Evolutionary conservation across 2,113 vertebrate species (phyloP).

Genomic region (Dicaeum eximium): DNA sequence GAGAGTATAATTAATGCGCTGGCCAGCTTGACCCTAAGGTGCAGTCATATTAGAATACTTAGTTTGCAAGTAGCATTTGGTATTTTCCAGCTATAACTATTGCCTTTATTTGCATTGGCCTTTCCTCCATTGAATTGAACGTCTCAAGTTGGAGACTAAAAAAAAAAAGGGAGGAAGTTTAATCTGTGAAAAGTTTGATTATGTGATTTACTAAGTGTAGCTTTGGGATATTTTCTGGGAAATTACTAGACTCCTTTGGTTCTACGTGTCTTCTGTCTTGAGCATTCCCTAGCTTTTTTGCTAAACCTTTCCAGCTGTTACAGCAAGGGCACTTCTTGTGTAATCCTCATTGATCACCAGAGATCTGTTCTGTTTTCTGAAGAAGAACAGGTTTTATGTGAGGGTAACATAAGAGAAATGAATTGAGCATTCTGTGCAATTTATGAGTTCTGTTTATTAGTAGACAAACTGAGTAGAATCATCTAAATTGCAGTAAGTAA

Average conservation of each 20-base stretch:
- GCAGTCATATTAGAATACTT: not conserved
- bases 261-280: not conserved
- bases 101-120: not conserved
- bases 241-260: not conserved
- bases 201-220: not conserved
- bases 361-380: not conserved
- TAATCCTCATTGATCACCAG: not conserved
- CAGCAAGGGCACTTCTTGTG: not conserved
- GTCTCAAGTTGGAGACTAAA: not conserved
- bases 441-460: not conserved
- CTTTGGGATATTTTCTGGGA: not conserved
- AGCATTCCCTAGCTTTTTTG: not conserved
- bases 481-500: not conserved
- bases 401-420: not conserved
- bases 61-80: not conserved
- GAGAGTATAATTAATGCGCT: not conserved
- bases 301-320: not conserved
- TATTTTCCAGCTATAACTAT: not conserved
- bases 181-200: not conserved
- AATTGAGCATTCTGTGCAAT: not conserved
- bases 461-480: not conserved
- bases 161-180: not conserved
- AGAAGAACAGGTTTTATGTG: not conserved
- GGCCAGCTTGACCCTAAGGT: not conserved
- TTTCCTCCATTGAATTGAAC: not conserved